phyloP scores from a whole-genome alignment of 2,888 invertebrate genomes.

The Dynastes tityus region DNA sequence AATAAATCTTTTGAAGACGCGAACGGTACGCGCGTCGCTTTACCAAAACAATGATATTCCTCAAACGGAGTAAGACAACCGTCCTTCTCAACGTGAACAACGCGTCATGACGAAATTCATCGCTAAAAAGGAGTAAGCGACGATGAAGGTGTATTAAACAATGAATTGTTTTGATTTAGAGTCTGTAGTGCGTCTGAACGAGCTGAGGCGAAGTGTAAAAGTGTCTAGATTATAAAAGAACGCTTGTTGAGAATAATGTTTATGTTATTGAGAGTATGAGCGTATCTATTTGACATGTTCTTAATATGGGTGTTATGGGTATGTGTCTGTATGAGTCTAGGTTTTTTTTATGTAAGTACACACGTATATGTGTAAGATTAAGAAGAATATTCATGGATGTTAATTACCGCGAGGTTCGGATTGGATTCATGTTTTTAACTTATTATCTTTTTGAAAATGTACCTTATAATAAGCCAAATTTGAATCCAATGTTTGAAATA shows the following conservation, averaged over 20 bases:
- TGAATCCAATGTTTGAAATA: not conserved
- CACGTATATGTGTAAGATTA: too few relatives aligned
- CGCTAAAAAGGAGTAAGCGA: slow-evolving; percentile 29
- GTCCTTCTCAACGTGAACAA: not conserved
- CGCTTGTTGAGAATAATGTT: slow-evolving; percentile 27
- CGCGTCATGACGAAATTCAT: slow-evolving; percentile 36
- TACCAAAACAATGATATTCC: slow-evolving; percentile 41
- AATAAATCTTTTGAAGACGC: slow-evolving; percentile 43
- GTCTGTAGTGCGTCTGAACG: slow-evolving; percentile 1
- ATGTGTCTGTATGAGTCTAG: not conserved
- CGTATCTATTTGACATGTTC: slow-evolving; percentile 5
- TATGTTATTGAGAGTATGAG: slow-evolving; percentile 35
- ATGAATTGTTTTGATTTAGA: slow-evolving; percentile 37
- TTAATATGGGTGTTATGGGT: slow-evolving; percentile 11
- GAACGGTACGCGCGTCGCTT: slow-evolving; percentile 40
- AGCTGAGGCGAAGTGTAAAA: slow-evolving; percentile 3
- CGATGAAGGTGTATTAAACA: slow-evolving; percentile 28
- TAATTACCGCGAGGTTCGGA: too few relatives aligned
- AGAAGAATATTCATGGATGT: too few relatives aligned
- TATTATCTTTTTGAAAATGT: too few relatives aligned
- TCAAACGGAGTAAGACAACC: slow-evolving; percentile 28
- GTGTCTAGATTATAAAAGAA: slow-evolving; percentile 23
- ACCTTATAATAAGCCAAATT: too few relatives aligned
- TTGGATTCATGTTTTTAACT: too few relatives aligned
- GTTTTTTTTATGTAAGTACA: too few relatives aligned